A percentile compares a stretch with the other conserved stretches of the same genome.
phyloP scores from a whole-genome alignment of 35 echinoderm and acorn worm species.

The Heliocidaris erythrogramma region DNA sequence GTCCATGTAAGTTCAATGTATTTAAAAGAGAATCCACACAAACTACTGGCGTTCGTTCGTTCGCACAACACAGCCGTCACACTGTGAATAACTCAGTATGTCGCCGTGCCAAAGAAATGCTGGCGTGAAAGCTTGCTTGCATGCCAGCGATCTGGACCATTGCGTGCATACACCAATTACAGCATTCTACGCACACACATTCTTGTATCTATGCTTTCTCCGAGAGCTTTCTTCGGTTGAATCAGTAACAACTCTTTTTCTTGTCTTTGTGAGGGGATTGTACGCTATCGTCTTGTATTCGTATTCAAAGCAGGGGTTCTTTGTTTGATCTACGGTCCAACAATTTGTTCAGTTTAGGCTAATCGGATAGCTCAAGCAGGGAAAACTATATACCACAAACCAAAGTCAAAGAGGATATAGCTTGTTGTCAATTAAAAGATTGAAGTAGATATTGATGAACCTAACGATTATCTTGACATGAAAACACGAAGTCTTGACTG shows the following conservation, averaged over 20 bases:
- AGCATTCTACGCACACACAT: neutral
- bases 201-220: neutral
- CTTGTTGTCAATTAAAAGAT: too few species aligned
- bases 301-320: neutral
- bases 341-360: neutral
- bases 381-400: neutral
- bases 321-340: neutral
- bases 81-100: neutral
- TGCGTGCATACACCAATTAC: neutral
- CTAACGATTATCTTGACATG: neutral
- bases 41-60: neutral
- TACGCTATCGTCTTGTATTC: neutral
- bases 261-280: neutral
- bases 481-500: too few species aligned
- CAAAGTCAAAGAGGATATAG: neutral
- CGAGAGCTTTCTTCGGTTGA: neutral
- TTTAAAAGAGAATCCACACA: neutral
- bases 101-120: neutral
- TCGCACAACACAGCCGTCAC: neutral
- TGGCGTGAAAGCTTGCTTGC: neutral
- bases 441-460: neutral
- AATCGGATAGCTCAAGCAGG: neutral
- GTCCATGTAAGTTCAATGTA: too few species aligned
- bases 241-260: neutral
- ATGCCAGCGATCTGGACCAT: neutral